phyloP scores from a whole-genome alignment of 2,888 invertebrate genomes.

The Polyommatus iphigenia region DNA sequence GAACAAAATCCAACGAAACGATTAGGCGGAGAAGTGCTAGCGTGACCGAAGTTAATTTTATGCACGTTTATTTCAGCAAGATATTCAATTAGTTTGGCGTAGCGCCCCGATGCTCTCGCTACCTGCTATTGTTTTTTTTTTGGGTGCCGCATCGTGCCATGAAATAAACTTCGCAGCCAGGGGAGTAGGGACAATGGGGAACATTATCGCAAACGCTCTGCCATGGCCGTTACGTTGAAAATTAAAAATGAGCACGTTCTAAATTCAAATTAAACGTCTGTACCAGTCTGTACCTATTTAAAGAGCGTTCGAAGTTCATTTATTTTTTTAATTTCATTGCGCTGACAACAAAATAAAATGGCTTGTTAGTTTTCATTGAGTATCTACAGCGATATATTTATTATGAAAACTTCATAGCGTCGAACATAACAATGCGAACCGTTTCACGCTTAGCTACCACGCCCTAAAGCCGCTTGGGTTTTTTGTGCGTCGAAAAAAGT shows the following conservation, averaged over 20 bases:
- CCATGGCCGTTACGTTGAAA: neutral
- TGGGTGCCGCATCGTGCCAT: constrained; percentile 26
- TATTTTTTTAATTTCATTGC: neutral
- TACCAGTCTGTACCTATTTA: no score
- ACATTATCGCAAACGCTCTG: constrained; percentile 6
- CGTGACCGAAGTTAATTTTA: constrained; percentile 41
- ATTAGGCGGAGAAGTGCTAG: constrained; percentile 28
- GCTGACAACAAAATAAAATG: neutral
- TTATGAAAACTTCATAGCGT: constrained; percentile 14
- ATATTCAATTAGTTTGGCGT: constrained; percentile 42
- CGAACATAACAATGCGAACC: neutral
- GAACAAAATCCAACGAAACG: constrained; percentile 16
- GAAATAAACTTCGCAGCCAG: neutral
- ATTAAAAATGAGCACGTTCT: neutral
- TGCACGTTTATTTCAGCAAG: constrained; percentile 38
- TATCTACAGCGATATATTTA: neutral
- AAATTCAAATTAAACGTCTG: constrained; percentile 7
- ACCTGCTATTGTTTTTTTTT: constrained; percentile 41
- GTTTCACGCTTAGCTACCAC: constrained; percentile 24
- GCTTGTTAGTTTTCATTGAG: constrained; percentile 8
- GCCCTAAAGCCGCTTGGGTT: constrained; percentile 27
- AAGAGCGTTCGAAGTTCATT: neutral
- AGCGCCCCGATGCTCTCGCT: constrained; percentile 34
- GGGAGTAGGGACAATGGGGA: constrained; percentile 8
- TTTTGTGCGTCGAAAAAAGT: constrained; percentile 30